Evolutionary conservation across 2,888 invertebrate genomes (phyloP).

Genomic region (Imbricaverruca yamaguchii): DNA sequence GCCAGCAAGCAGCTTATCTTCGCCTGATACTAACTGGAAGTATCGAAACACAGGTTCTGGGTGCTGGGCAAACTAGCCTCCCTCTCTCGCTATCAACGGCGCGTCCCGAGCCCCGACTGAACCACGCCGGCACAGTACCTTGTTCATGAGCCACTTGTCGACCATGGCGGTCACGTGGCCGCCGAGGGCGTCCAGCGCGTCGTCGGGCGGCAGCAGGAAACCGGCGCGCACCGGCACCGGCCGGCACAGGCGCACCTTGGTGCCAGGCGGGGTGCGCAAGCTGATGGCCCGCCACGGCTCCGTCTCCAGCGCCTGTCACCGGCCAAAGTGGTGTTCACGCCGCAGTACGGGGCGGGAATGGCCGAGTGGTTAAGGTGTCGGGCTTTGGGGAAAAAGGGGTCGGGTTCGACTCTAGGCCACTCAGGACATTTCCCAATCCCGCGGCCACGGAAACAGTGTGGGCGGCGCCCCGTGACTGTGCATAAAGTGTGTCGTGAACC

Average conservation of each 20-base stretch:
- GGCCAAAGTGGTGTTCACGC: neutral
- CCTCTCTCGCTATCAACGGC: too few relatives aligned
- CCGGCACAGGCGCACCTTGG: conserved; percentile 59
- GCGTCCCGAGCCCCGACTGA: too few relatives aligned
- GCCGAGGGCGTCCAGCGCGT: conserved; percentile 64
- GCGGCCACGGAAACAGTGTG: too few relatives aligned
- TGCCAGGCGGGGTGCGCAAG: conserved; percentile 80
- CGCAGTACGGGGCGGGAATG: neutral
- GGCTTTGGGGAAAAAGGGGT: too few relatives aligned
- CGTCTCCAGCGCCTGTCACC: neutral
- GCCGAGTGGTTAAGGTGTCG: neutral
- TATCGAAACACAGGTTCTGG: too few relatives aligned
- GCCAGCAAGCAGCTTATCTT: too few relatives aligned
- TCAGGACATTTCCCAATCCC: too few relatives aligned
- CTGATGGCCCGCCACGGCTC: conserved; percentile 38
- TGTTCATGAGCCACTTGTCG: conserved; percentile 77
- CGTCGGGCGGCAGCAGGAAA: conserved; percentile 60
- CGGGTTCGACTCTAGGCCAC: too few relatives aligned
- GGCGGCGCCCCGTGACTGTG: too few relatives aligned
- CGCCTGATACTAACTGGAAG: too few relatives aligned
- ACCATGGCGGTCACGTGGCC: conserved; percentile 72
- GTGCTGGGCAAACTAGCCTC: too few relatives aligned
- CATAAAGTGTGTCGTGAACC: too few relatives aligned
- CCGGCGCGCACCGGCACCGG: conserved; percentile 60
- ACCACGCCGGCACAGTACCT: conserved; percentile 35